A percentile compares a stretch with the other conserved stretches of the same genome.
phyloP scores from a whole-genome alignment of 2,797 vertebrate genomes.

The Esox lucius region DNA sequence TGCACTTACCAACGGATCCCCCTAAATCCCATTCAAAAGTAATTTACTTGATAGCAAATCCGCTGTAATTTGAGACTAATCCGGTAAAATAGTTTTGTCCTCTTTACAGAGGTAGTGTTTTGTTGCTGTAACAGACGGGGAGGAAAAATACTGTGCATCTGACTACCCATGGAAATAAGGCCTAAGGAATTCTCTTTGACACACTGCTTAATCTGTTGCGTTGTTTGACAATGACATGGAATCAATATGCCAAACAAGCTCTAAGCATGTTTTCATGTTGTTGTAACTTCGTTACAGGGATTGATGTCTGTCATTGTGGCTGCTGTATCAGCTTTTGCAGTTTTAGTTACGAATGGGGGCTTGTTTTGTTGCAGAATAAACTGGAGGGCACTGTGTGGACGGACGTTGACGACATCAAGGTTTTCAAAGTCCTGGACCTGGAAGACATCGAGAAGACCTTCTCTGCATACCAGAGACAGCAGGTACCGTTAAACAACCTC shows the following conservation, averaged over 20 bases:
- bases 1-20: background rate
- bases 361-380: constrained; percentile 81
- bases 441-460: constrained; percentile 96
- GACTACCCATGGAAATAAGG: background rate
- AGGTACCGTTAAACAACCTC: constrained; percentile 78
- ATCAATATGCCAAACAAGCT: background rate
- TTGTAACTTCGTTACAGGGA: background rate
- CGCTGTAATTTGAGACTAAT: background rate
- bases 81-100: background rate
- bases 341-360: background rate
- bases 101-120: background rate
- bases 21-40: background rate
- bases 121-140: background rate
- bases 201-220: background rate
- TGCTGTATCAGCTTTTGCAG: background rate
- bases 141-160: background rate
- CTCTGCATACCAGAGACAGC: constrained; percentile 98
- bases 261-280: background rate
- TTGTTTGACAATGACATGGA: background rate
- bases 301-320: background rate
- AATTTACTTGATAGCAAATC: background rate
- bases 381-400: constrained; percentile 93
- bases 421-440: constrained; percentile 94
- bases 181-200: background rate
- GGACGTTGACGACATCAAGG: constrained; percentile 88